A percentile compares a stretch with the other conserved stretches of the same genome.
phyloP scores from a whole-genome alignment of 2,888 invertebrate genomes.

The Achlya flavicornis region DNA sequence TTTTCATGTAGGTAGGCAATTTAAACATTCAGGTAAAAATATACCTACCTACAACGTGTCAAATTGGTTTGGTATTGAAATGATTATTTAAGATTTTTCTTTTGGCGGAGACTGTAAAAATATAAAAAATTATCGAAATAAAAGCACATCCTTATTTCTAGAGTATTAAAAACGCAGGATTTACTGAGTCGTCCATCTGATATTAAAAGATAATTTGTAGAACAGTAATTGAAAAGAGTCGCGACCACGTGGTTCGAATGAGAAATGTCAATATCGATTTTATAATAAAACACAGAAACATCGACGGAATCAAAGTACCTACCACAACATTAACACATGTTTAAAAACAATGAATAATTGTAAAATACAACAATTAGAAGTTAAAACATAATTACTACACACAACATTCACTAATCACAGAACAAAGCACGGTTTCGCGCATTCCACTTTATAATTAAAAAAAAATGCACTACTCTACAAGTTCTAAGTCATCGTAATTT shows the following conservation, averaged over 20 bases:
- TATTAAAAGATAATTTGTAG: conserved; percentile 10
- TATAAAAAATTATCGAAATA: too few species aligned
- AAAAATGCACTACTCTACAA: conserved; percentile 43
- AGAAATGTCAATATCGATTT: conserved; percentile 36
- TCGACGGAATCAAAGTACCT: background rate
- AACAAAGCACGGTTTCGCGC: conserved; percentile 45
- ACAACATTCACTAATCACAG: conserved; percentile 55
- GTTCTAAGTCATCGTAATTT: conserved; percentile 52
- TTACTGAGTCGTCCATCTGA: conserved; percentile 46
- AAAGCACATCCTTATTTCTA: too few species aligned
- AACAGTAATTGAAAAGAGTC: background rate
- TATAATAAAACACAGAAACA: background rate
- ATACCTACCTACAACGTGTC: too few species aligned
- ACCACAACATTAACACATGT: conserved; percentile 15
- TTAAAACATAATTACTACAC: conserved; percentile 42
- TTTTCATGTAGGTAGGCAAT: too few species aligned
- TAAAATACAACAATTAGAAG: conserved; percentile 29
- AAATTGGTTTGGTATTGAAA: too few species aligned
- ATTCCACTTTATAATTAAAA: conserved; percentile 47
- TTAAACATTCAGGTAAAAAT: too few species aligned
- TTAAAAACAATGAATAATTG: conserved; percentile 25
- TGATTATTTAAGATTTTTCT: too few species aligned
- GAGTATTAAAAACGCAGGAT: background rate
- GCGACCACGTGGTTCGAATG: conserved; percentile 14
- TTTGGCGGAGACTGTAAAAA: too few species aligned